A percentile compares a stretch with the other conserved stretches of the same genome.
These are phyloP conservation scores for Agrilus cyanescens DNA, from an alignment of 2,888 invertebrate genomes.

Conservation along the genomic window DNA sequence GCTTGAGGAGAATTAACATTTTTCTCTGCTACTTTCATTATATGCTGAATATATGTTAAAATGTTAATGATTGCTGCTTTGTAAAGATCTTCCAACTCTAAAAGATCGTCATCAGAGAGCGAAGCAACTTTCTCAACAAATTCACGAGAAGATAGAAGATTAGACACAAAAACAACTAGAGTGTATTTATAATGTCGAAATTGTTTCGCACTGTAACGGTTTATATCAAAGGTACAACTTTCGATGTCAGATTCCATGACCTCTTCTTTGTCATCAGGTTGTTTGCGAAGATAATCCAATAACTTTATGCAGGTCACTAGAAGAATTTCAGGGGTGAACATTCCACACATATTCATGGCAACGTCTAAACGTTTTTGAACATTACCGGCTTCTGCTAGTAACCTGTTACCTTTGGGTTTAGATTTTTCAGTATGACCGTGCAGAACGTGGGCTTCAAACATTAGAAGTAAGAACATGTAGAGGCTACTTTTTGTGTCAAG, in stretches of 20 bases:
- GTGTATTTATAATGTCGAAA: constrained; percentile 77
- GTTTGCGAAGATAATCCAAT: constrained; percentile 48
- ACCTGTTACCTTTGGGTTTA: constrained; percentile 21
- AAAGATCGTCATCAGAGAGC: constrained; percentile 37
- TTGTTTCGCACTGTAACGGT: constrained; percentile 56
- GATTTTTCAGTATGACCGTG: constrained; percentile 41
- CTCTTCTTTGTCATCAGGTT: constrained; percentile 53
- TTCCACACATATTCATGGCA: constrained; percentile 51
- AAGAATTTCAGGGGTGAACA: constrained; percentile 51
- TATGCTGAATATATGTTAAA: constrained; percentile 53
- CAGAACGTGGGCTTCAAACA: constrained; percentile 59
- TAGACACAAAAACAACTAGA: constrained; percentile 60
- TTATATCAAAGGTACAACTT: constrained; percentile 45
- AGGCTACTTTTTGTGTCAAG: constrained; percentile 53
- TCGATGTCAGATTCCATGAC: constrained; percentile 33
- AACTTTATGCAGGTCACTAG: constrained; percentile 56
- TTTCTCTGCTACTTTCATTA: constrained; percentile 51
- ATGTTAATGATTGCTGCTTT: constrained; percentile 58
- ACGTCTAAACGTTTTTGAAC: constrained; percentile 52
- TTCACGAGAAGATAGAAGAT: constrained; percentile 52
- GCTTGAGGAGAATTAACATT: constrained; percentile 43
- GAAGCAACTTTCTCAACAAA: constrained; percentile 55
- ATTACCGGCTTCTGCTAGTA: constrained; percentile 26
- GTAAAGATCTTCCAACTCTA: constrained; percentile 48
- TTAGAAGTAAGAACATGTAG: constrained; percentile 58